A percentile compares a stretch with the other conserved stretches of the same genome.
Evolutionary conservation across 2,797 vertebrate species (phyloP).

Genomic region (Sparidentex hasta): DNA sequence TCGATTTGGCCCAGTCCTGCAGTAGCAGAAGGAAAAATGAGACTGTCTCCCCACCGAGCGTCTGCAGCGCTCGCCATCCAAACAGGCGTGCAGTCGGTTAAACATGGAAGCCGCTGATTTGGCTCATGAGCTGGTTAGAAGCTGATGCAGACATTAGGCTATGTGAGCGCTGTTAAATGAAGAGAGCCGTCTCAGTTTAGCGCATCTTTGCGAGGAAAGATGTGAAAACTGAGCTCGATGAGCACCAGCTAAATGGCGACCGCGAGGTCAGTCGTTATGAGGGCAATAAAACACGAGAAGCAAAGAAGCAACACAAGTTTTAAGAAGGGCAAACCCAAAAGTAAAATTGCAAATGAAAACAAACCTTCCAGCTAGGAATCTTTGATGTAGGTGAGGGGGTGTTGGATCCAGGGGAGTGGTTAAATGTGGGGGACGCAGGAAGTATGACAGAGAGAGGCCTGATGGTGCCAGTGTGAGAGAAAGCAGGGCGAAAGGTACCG

Average conservation of each 20-base stretch:
- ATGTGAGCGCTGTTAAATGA: constrained; percentile 45
- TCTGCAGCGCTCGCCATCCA: constrained; percentile 38
- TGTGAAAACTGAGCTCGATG: constrained; percentile 58
- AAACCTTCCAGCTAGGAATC: constrained; percentile 99
- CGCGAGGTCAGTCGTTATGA: constrained; percentile 58
- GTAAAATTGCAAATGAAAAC: constrained; percentile 91
- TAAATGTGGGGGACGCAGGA: constrained; percentile 94
- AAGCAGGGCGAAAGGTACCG: constrained; percentile 95
- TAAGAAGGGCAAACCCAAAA: constrained; percentile 52
- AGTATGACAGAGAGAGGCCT: constrained; percentile 93
- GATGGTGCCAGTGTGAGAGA: constrained; percentile 96
- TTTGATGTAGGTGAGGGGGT: constrained; percentile 98
- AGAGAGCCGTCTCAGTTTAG: constrained; percentile 56
- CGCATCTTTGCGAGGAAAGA: constrained; percentile 58
- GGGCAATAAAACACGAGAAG: constrained; percentile 63
- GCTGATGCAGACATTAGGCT: constrained; percentile 28
- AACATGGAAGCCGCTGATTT: constrained; percentile 45
- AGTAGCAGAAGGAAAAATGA: constrained; percentile 65
- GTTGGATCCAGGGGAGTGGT: constrained; percentile 98
- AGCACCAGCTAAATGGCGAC: constrained; percentile 54
- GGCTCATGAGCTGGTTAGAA: constrained; percentile 66
- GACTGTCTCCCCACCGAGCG: constrained; percentile 18
- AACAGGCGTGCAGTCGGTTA: constrained; percentile 38
- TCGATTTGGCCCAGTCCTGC: constrained; percentile 95
- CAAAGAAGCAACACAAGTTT: constrained; percentile 70